phyloP scores from a whole-genome alignment of 2,113 vertebrate genomes.

The Poeciliopsis prolifica region DNA sequence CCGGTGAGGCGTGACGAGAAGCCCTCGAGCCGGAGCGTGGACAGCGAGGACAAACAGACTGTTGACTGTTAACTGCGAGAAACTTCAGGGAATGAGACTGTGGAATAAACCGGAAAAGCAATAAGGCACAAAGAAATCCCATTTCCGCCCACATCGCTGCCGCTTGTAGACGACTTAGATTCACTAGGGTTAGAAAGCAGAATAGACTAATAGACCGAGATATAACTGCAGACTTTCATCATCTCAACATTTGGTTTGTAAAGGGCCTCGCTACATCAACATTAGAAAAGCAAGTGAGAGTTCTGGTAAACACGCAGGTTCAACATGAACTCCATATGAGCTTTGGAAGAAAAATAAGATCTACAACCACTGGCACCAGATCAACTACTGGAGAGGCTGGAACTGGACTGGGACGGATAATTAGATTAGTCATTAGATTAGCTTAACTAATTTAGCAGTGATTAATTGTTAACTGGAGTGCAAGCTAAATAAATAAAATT shows the following conservation, averaged over 20 bases:
- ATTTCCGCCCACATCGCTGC: slow-evolving; percentile 45
- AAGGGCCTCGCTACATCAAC: neutral
- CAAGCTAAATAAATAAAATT: too few species aligned
- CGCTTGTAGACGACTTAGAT: slow-evolving; percentile 63
- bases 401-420: too few species aligned
- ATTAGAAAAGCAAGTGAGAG: neutral
- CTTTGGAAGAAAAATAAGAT: neutral
- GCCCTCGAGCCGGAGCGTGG: slow-evolving; percentile 26
- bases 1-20: slow-evolving; percentile 65
- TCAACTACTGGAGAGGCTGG: too few species aligned
- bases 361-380: too few species aligned
- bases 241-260: slow-evolving; percentile 14
- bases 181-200: slow-evolving; percentile 32
- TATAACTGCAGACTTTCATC: slow-evolving; percentile 27
- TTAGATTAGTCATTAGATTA: too few species aligned
- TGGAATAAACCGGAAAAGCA: slow-evolving; percentile 77
- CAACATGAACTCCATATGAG: neutral
- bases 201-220: slow-evolving; percentile 42
- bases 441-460: too few species aligned
- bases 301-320: neutral
- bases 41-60: slow-evolving; percentile 67
- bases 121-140: slow-evolving; percentile 76
- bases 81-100: slow-evolving; percentile 74
- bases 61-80: slow-evolving; percentile 80
- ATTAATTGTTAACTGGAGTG: too few species aligned